A percentile compares a stretch with the other conserved stretches of the same genome.
phyloP scores from a whole-genome alignment of 2,888 invertebrate species.

The Thereva unica region DNA sequence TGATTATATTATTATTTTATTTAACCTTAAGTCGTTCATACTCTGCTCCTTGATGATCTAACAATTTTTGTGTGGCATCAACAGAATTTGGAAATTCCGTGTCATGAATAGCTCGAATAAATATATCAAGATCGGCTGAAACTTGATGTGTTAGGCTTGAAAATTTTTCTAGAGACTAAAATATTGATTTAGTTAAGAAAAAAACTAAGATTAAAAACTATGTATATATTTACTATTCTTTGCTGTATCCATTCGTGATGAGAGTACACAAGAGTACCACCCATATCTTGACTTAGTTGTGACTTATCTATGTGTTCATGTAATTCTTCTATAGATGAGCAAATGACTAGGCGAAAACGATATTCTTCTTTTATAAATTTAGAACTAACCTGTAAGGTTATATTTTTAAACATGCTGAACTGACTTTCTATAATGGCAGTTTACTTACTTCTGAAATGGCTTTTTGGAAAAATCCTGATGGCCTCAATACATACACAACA shows the following conservation, averaged over 20 bases:
- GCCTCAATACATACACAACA: slow-evolving; percentile 90
- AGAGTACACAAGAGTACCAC: slow-evolving; percentile 85
- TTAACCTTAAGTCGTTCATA: slow-evolving; percentile 60
- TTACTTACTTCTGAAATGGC: slow-evolving; percentile 84
- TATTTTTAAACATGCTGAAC: not conserved
- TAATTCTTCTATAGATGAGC: slow-evolving; percentile 83
- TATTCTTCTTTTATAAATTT: slow-evolving; percentile 90
- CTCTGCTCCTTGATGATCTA: slow-evolving; percentile 79
- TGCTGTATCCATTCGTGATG: slow-evolving; percentile 97
- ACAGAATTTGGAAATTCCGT: slow-evolving; percentile 94
- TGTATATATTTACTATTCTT: slow-evolving; percentile 74
- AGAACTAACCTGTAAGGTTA: slow-evolving; percentile 64
- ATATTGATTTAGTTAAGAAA: slow-evolving; percentile 42
- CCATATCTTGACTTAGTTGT: slow-evolving; percentile 87
- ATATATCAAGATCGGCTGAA: slow-evolving; percentile 81
- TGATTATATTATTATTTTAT: not conserved
- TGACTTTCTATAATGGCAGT: not conserved
- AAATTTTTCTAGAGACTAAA: slow-evolving; percentile 92
- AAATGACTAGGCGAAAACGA: slow-evolving; percentile 85
- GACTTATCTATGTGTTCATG: slow-evolving; percentile 81
- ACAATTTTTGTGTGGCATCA: slow-evolving; percentile 82
- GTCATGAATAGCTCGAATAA: slow-evolving; percentile 87
- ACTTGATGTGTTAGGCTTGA: slow-evolving; percentile 89
- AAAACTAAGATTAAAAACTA: not conserved
- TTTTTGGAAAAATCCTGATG: slow-evolving; percentile 93